Conservation (phyloP, 2,113 vertebrate genomes). For the Lontra canadensis region DNA sequence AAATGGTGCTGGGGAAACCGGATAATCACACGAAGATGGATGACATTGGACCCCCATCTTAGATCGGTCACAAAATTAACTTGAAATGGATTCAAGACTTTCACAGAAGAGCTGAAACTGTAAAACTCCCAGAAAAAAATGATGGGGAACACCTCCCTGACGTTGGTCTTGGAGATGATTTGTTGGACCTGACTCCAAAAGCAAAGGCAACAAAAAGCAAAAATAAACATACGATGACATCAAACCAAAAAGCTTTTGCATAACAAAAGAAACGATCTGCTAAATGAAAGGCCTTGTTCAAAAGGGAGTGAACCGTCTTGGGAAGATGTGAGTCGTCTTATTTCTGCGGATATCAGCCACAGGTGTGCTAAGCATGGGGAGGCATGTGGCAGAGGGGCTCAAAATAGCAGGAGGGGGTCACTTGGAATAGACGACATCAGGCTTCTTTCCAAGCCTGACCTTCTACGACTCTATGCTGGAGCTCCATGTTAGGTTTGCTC, state of each 20-base stretch:
- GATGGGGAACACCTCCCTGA: background rate
- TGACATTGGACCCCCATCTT: background rate
- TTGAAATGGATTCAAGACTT: background rate
- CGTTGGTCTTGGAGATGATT: background rate
- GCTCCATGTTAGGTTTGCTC: background rate
- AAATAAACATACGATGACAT: background rate
- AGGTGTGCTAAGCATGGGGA: background rate
- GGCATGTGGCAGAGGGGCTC: background rate
- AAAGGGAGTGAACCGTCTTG: background rate
- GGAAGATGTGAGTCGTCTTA: background rate
- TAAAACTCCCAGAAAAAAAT: background rate
- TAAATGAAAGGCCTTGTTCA: background rate
- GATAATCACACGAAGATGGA: background rate
- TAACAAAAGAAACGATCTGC: background rate
- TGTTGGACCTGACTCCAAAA: background rate
- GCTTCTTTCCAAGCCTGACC: background rate
- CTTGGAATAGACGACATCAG: background rate
- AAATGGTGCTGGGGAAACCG: background rate
- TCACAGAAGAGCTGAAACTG: background rate
- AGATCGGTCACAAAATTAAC: background rate
- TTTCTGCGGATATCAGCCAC: background rate
- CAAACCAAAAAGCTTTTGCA: background rate
- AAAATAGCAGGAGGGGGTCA: background rate
- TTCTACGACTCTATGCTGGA: background rate
- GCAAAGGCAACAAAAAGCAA: slow-evolving; percentile 1